Evolutionary conservation across 2,797 vertebrate species (phyloP), one percentile per base, ranked within the genome.

Genomic region (Leucoraja ocellata): DNA sequence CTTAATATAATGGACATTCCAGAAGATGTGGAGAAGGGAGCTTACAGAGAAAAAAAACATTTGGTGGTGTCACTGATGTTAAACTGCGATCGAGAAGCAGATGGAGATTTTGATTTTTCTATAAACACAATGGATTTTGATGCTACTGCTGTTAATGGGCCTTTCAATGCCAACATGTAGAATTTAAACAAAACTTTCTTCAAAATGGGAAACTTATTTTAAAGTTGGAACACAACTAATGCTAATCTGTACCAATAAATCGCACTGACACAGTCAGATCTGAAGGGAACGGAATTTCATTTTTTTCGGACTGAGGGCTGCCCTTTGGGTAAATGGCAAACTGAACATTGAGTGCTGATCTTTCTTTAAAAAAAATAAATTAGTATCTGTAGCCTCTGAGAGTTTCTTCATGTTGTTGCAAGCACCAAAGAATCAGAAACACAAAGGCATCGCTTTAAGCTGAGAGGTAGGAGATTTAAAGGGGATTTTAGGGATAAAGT

Each of bases 1-100:
- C 76, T 92, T 76, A 92, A 92, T 92, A 76, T 76, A 92, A 92
- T 76, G 71, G 90, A 92, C 76, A 92, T 92, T 92, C 90, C 90
- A 76, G 32, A 74, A 91, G 68, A 91, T 74, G 90, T 74, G n/a
- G 90, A 76, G 90, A 92, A 74, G 90, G 90, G 68, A 74, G 90
- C 54, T 92, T n/a, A 46, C 90, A n/a, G 71, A 46, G 39, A 91
- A 91, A 71, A 74, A 74, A 80, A 46, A 80, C 71, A 74, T 74
- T 74, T 88, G 36, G 11, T n/a, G 68, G 90, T 92, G 90, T 92
- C 90, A 92, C 73, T 92, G 71, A 92, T 92, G 88, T 91, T 91
- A 91, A 91, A 39, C 65, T 91, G 68, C 73, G 88, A 91, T 91
- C 68, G 36, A 71, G 25, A 76, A 92, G 54, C 68, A 92, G 39